Percentiles rank a stretch among this genome's conserved stretches.
phyloP scores from a whole-genome alignment of 2,113 vertebrate genomes.

The Prochilodus magdalenae region DNA sequence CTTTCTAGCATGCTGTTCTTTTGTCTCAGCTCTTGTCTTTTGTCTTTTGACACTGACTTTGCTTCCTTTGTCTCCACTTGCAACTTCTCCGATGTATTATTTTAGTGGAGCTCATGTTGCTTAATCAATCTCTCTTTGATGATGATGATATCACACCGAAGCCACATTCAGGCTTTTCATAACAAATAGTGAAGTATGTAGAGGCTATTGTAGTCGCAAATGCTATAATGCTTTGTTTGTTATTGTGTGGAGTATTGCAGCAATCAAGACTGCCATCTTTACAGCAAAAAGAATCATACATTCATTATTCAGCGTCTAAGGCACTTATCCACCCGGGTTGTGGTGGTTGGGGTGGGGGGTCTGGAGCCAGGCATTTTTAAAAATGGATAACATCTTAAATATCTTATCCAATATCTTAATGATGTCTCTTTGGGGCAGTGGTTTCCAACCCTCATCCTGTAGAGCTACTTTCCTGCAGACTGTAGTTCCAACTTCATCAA shows the following conservation, averaged over 20 bases:
- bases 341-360: too few relatives aligned
- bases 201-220: background rate
- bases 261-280: background rate
- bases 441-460: too few relatives aligned
- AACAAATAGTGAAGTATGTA: background rate
- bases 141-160: background rate
- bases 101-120: background rate
- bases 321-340: too few relatives aligned
- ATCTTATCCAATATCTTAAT: too few relatives aligned
- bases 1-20: background rate
- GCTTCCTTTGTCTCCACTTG: background rate
- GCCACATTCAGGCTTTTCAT: background rate
- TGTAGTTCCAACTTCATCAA: too few relatives aligned
- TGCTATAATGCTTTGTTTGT: background rate
- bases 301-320: too few relatives aligned
- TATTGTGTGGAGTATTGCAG: background rate
- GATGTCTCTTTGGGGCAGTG: too few relatives aligned
- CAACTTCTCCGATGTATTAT: background rate
- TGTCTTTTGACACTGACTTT: constrained; percentile 18
- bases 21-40: background rate
- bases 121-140: background rate
- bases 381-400: too few relatives aligned
- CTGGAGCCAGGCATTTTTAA: too few relatives aligned
- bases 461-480: too few relatives aligned
- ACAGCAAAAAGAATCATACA: background rate